Percentiles rank a stretch among this genome's conserved stretches.
phyloP scores from a whole-genome alignment of 1,140 invertebrate genomes.

The Heterodera carotae region DNA sequence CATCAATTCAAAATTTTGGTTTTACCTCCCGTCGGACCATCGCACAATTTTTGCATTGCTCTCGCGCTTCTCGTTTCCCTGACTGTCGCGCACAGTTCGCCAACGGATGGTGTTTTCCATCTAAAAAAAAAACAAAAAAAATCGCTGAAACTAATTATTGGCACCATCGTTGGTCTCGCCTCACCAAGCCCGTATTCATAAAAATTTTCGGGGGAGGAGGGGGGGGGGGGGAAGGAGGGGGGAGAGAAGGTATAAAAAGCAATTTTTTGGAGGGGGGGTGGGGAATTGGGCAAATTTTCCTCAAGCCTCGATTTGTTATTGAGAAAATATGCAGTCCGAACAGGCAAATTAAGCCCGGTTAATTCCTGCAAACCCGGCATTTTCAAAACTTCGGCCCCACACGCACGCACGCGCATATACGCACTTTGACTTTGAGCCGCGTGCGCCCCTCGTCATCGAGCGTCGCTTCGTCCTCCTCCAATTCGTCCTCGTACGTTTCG shows the following conservation, averaged over 20 bases:
- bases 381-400: too few relatives aligned
- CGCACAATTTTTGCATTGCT: slow-evolving; percentile 91
- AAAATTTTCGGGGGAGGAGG: not conserved
- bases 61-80: slow-evolving; percentile 71
- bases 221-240: not conserved
- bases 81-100: slow-evolving; percentile 73
- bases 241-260: too few relatives aligned
- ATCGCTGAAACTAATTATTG: slow-evolving; percentile 1
- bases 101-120: slow-evolving; percentile 97
- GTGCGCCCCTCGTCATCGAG: slow-evolving; percentile 90
- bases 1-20: too few relatives aligned
- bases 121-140: slow-evolving; percentile 44
- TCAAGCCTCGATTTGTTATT: too few relatives aligned
- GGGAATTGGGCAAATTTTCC: too few relatives aligned
- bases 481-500: slow-evolving; percentile 95
- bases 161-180: too few relatives aligned
- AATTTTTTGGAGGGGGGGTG: not conserved
- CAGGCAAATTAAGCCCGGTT: too few relatives aligned
- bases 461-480: slow-evolving; percentile 85
- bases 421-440: slow-evolving; percentile 69
- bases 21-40: slow-evolving; percentile 87
- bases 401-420: too few relatives aligned
- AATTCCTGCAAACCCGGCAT: too few relatives aligned
- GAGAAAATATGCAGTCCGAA: slow-evolving; percentile 13
- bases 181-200: too few relatives aligned